Conservation (phyloP, 2,113 vertebrate genomes). For the Entomyzon cyanotis region DNA sequence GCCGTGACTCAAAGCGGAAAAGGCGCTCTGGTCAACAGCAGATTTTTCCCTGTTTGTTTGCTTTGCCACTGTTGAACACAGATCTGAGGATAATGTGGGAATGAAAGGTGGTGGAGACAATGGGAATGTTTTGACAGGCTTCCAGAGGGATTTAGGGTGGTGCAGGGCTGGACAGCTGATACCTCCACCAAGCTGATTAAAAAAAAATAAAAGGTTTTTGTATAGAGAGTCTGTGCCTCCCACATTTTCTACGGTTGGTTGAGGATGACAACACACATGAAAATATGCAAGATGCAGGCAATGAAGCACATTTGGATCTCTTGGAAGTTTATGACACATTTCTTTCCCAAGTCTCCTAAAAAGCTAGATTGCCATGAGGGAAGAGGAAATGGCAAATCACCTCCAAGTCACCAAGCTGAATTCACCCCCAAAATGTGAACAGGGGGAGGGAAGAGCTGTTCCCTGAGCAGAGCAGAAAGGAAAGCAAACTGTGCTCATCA, state of each 20-base stretch:
- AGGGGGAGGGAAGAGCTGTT: background rate
- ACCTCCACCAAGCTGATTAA: background rate
- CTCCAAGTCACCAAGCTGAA: background rate
- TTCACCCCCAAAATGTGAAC: background rate
- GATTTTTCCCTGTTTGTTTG: conserved; percentile 49
- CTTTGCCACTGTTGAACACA: conserved; percentile 19
- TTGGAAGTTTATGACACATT: background rate
- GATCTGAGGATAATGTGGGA: conserved; percentile 21
- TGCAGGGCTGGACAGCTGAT: background rate
- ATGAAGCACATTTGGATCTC: background rate
- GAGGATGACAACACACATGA: fast-evolving
- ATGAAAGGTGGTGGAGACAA: conserved; percentile 53
- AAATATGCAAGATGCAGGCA: background rate
- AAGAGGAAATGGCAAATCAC: background rate
- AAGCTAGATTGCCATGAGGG: background rate
- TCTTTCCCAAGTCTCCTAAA: background rate
- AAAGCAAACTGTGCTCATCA: background rate
- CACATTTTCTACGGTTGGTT: background rate
- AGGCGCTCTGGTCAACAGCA: background rate
- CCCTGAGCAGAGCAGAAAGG: background rate
- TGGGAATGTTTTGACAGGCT: conserved; percentile 41
- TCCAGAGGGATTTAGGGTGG: conserved; percentile 29
- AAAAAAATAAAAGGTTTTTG: background rate
- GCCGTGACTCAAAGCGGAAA: background rate
- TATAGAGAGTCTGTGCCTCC: background rate